These are phyloP conservation scores for Benthosema pterotum DNA, from an alignment of 2,797 vertebrate species.

Conservation along the genomic window DNA sequence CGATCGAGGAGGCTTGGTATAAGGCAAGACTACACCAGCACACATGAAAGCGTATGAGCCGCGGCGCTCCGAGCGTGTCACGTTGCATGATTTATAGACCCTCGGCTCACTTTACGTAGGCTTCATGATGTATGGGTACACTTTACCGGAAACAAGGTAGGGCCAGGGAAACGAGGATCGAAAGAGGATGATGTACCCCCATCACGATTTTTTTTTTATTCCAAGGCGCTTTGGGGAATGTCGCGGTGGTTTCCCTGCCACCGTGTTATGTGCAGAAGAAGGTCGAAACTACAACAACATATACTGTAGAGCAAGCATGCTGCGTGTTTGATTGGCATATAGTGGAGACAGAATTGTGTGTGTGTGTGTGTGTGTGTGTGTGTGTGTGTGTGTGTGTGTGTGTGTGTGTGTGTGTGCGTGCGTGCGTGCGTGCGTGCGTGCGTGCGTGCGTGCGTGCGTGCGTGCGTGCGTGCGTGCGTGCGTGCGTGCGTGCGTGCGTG, in stretches of 20 bases:
- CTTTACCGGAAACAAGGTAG: slow-evolving; percentile 62
- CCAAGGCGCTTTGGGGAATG: slow-evolving; percentile 55
- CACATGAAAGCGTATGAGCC: slow-evolving; percentile 44
- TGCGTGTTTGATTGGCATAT: background rate
- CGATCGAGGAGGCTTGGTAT: no score
- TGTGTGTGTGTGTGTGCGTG: no score
- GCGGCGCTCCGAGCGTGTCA: slow-evolving; percentile 41
- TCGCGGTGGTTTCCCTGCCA: slow-evolving; percentile 25
- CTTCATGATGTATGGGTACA: slow-evolving; percentile 69
- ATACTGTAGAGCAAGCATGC: background rate
- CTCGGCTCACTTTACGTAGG: slow-evolving; percentile 53
- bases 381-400: no score
- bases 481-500: no score
- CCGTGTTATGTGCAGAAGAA: slow-evolving; percentile 30
- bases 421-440: no score
- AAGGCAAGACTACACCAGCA: background rate
- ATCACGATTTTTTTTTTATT: slow-evolving; percentile 75
- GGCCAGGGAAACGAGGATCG: slow-evolving; percentile 56
- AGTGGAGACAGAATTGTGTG: no score
- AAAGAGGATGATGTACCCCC: slow-evolving; percentile 66
- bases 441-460: no score
- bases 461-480: no score
- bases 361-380: no score
- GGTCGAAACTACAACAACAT: background rate
- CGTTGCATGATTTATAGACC: slow-evolving; percentile 69